Base-by-base conservation (phyloP, 92 coral and sea anemone species). In the Porites divaricata region DNA sequence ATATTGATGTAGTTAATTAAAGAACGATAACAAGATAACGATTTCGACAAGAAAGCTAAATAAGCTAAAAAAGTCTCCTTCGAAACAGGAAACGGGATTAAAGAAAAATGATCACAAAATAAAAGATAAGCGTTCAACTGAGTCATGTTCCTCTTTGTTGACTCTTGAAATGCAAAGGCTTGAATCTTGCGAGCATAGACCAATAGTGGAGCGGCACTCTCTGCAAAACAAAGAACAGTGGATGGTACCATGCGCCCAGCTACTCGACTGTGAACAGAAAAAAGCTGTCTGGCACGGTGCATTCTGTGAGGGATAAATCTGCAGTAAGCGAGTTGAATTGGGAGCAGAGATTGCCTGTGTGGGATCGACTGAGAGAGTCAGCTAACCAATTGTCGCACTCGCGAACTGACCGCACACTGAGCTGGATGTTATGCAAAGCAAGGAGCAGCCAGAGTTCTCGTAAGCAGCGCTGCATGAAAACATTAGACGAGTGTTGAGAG, bases 61-160 rank as follows among this genome's bases (percentile, higher is more conserved):
- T 79, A 64, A 0, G 86, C 89, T 74, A 89, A 77, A 78, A 2
- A 84, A 77, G 79, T 17, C 62, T 59, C 72, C 62, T 81, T 80
- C 1, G 87, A 80, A 35, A 90, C 90, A n/a, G 88, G 87, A 79
- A 89, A 89, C 23, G 82, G 89, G 8, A n/a, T 20, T 21, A 85
- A 70, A 22, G 77, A 26, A 48, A 57, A 85, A 49, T 84, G 70
- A 41, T 71, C 64, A 48, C 92, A 89, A 85, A 89, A 89, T 35
- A 59, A 67, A 24, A 65, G 15, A 57, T 89, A 89, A 58, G 83
- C 57, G 56, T 77, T 85, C 54, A 90, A 25, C 50, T 90, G 85
- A n/a, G 83, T 73, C 87, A 90, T 85, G 58, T 85, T 90, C 63
- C 79, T 80, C 77, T 90, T 90, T 24, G 93, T 90, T 17, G 93